phyloP scores from a whole-genome alignment of 2,113 vertebrate species.

The Nyctereutes procyonoides region DNA sequence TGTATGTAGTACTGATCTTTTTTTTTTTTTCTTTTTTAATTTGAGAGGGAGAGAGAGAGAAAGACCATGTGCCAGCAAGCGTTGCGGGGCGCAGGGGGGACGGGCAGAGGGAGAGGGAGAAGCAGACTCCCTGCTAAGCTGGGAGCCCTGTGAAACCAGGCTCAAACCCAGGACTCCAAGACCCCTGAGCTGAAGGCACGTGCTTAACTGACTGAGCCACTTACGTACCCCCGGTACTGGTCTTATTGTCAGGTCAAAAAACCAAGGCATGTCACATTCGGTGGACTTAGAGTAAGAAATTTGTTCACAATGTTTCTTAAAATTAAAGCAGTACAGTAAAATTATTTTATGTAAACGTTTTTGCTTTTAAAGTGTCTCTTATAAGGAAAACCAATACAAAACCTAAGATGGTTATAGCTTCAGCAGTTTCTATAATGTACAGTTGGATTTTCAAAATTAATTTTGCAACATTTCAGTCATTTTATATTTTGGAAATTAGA shows the following conservation, averaged over 20 bases:
- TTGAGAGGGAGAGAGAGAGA: no score
- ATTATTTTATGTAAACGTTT: constrained; percentile 42
- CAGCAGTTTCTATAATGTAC: not conserved
- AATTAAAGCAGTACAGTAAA: not conserved
- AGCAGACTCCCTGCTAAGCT: not conserved
- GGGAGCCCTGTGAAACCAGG: no score
- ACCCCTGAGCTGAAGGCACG: not conserved
- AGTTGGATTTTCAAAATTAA: constrained; percentile 43
- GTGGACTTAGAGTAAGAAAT: not conserved
- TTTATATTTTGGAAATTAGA: not conserved
- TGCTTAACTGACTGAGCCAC: not conserved
- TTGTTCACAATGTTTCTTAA: not conserved
- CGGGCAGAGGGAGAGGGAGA: not conserved
- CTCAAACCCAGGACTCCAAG: not conserved
- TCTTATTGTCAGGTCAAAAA: not conserved
- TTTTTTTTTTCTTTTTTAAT: no score
- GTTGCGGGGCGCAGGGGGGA: no score
- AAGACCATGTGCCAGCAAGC: no score
- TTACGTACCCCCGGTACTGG: not conserved
- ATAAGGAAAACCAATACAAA: constrained; percentile 38
- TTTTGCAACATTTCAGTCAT: not conserved
- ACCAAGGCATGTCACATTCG: not conserved
- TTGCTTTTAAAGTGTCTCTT: constrained; percentile 1
- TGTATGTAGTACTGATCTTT: not conserved
- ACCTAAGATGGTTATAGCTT: not conserved